Evolutionary conservation across 2,888 invertebrate species (phyloP), one percentile per base, ranked within the genome.

Genomic region (Drosophila meridiana): DNA sequence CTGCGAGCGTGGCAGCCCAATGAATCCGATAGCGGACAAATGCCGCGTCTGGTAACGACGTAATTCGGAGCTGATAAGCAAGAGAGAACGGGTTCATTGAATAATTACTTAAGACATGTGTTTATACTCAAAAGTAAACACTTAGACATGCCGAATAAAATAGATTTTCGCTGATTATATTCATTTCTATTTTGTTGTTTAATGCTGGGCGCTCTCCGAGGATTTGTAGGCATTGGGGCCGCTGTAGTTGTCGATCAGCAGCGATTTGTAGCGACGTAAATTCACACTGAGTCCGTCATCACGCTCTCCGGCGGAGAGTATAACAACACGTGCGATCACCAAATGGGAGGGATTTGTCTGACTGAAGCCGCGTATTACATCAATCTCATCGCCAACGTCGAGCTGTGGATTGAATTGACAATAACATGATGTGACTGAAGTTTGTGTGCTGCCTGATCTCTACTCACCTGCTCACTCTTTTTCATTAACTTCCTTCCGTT

Each of bases 401-500:
- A 96, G 93, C 96, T 96, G 92, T 7, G 93, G 52, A 14, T 93
- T 40, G 9, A 36, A 14, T 3, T 26, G n/a, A 28, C n/a, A 20
- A 20, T n/a, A 48, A 8, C 7, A 40, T 8, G 1, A 30, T 50
- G 9, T 11, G n/a, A 50, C 32, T 30, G 8, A 47, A 14, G 0
- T 9, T 20, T 1, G 7, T 26, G 1, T n/a, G 7, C 8, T 9
- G 9, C 8, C 7, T 40, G n/a, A 20, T 0, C 13, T 50, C 0
- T 9, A 38, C 94, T 94, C 92, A 97, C 96, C 83, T 94, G 92
- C 20, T 92, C 91, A 92, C 97, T 96, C 93, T 98, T 98, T 92
- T 98, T 98, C 43, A 94, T 74, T 0, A 97, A 93, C 91, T 96
- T 97, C 77, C 95, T 94, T 7, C 97, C 97, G 93, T 98, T 98